Evolutionary conservation across 1,140 invertebrate genomes (phyloP), one percentile per base, ranked within the genome.

Genomic region (Pemphigus obesinymphae): DNA sequence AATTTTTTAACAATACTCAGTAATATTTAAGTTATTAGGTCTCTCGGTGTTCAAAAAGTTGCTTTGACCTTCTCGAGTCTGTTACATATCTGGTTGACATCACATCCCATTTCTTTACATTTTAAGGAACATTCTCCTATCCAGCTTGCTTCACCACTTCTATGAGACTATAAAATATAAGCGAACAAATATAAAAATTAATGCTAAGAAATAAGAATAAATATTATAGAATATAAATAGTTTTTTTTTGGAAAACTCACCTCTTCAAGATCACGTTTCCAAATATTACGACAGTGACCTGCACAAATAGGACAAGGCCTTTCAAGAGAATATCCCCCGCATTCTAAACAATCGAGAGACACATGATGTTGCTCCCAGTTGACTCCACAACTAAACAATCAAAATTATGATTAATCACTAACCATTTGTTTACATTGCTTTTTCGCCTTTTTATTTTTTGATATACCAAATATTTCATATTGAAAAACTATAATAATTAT

Each of bases 351-450:
- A 86, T 94, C 93, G 11, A 94, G 86, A 6, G 92, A 93, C 20
- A 94, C 92, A 85, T 95, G 93, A 82, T 93, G 90, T 84, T 94
- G 92, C 83, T 89, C 90, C 94, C 94, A 95, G 84, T 91, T 93
- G 4, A 95, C 93, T 31, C 93, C 93, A 87, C 94, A 95, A 85
- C 91, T 92, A 86, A 31, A 87, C 83, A 66, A 29, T 83, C 75
- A 66, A 76, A 83, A 75, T 29, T 26, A 70, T 45, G 40, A 70
- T 23, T 34, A 70, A 6, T 26, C 0, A 45, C 17, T 26, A 40
- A 26, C 37, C 4, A n/a, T 37, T 66, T 37, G 61, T 66, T 66
- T 34, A 66, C 15, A 66, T 26, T 70, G n/a, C n/a, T n/a, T n/a
- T n/a, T n/a, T n/a, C n/a, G n/a, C n/a, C n/a, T n/a, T n/a, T n/a